Percentiles rank a stretch among this genome's conserved stretches.
Conservation (phyloP, 2,888 invertebrate genomes). For the Drosophila peninsularis region DNA sequence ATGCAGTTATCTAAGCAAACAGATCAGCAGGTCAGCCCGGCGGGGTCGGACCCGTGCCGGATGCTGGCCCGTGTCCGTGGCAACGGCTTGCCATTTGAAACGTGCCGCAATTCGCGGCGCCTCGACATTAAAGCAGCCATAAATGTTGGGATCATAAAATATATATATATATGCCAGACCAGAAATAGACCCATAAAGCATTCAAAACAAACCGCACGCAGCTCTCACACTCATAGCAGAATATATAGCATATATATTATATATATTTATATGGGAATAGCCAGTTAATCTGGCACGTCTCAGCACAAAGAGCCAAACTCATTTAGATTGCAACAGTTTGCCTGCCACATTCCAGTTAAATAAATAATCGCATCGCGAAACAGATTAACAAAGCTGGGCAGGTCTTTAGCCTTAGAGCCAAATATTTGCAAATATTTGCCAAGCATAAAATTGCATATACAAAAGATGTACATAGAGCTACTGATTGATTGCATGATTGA, state of each 20-base stretch:
- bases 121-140: conserved; percentile 7
- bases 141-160: conserved; percentile 15
- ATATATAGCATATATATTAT: conserved; percentile 20
- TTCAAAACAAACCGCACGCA: conserved; percentile 28
- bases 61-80: conserved; percentile 2
- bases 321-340: not conserved
- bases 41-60: conserved; percentile 27
- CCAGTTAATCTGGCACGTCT: conserved; percentile 56
- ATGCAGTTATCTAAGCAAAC: conserved; percentile 39
- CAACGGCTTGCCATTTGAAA: conserved; percentile 28
- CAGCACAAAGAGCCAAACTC: conserved; percentile 16
- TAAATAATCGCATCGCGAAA: not conserved
- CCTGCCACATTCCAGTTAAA: conserved; percentile 6
- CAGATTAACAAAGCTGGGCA: not conserved
- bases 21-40: conserved; percentile 48
- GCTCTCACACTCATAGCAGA: conserved; percentile 24
- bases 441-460: not conserved
- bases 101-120: conserved; percentile 47
- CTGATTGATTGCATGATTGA: not conserved
- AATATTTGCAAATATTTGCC: not conserved
- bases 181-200: conserved; percentile 33
- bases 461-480: not conserved
- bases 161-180: not conserved
- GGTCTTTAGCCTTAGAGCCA: not conserved
- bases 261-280: conserved; percentile 20